Percentiles rank a stretch among this genome's conserved stretches.
phyloP scores from a whole-genome alignment of 2,797 vertebrate genomes.

The Ispidina picta region DNA sequence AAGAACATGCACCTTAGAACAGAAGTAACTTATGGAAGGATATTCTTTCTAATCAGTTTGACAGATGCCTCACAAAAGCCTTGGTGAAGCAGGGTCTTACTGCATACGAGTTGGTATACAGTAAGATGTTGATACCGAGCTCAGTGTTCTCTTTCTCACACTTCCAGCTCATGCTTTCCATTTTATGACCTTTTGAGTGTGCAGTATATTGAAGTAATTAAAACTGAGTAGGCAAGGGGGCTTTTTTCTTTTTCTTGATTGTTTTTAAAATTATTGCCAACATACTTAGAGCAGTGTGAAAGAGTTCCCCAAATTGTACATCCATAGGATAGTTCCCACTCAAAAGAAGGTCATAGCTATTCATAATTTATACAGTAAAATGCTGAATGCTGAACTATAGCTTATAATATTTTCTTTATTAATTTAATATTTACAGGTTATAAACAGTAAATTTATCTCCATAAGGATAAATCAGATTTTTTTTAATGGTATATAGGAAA shows the following conservation, averaged over 20 bases:
- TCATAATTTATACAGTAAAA: background rate
- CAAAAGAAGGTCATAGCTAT: background rate
- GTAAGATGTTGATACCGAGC: background rate
- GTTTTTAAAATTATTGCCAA: background rate
- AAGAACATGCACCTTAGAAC: background rate
- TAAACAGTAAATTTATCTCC: background rate
- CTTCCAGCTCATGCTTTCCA: background rate
- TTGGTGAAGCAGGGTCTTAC: background rate
- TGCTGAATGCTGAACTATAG: background rate
- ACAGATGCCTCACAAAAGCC: background rate
- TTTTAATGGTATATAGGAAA: background rate
- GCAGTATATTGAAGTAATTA: background rate
- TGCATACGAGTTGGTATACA: too few species aligned
- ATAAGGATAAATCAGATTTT: background rate
- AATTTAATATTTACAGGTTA: background rate
- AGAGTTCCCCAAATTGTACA: fast-evolving
- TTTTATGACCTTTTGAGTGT: background rate
- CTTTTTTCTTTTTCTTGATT: background rate
- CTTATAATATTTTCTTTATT: background rate
- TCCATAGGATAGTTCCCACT: background rate
- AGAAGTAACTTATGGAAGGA: background rate
- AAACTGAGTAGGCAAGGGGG: background rate
- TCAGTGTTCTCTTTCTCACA: background rate
- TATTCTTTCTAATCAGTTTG: background rate
- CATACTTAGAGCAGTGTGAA: background rate